A percentile compares a stretch with the other conserved stretches of the same genome.
phyloP scores from a whole-genome alignment of 1,140 invertebrate genomes.

The Tetragonula clypearis region DNA sequence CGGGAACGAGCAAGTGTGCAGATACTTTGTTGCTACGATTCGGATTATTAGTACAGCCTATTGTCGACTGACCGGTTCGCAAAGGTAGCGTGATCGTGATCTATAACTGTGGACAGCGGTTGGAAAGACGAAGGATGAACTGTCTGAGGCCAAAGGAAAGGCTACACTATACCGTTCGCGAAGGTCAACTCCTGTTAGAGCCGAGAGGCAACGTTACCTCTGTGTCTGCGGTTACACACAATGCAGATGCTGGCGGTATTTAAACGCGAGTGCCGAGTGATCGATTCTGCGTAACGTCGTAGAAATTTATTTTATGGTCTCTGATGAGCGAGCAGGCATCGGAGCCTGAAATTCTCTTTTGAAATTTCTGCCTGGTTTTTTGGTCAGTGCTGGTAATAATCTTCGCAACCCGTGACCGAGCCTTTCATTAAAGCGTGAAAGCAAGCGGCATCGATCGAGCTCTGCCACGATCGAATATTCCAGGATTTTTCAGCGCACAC shows the following conservation, averaged over 20 bases:
- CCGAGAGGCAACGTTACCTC: constrained; percentile 48
- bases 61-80: constrained; percentile 41
- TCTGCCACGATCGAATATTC: neutral
- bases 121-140: constrained; percentile 67
- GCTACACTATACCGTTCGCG: constrained; percentile 47
- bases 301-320: neutral
- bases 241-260: constrained; percentile 32
- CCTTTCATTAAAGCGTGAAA: neutral
- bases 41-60: constrained; percentile 59
- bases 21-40: neutral
- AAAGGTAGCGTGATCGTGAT: constrained; percentile 52
- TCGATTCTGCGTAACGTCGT: constrained; percentile 23
- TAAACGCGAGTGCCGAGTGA: constrained; percentile 31
- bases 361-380: neutral
- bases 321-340: neutral
- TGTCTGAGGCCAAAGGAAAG: constrained; percentile 32
- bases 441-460: neutral
- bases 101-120: constrained; percentile 63
- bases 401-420: neutral
- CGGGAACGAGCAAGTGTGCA: neutral
- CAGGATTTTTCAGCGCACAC: neutral
- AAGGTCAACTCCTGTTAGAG: constrained; percentile 58
- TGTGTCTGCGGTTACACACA: constrained; percentile 54
- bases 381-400: neutral
- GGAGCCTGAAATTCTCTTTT: neutral